Percentiles rank a stretch among this genome's conserved stretches.
These are phyloP conservation scores for Microcebus griseorufus DNA, from an alignment of 2,113 vertebrate species.

Conservation along the genomic window DNA sequence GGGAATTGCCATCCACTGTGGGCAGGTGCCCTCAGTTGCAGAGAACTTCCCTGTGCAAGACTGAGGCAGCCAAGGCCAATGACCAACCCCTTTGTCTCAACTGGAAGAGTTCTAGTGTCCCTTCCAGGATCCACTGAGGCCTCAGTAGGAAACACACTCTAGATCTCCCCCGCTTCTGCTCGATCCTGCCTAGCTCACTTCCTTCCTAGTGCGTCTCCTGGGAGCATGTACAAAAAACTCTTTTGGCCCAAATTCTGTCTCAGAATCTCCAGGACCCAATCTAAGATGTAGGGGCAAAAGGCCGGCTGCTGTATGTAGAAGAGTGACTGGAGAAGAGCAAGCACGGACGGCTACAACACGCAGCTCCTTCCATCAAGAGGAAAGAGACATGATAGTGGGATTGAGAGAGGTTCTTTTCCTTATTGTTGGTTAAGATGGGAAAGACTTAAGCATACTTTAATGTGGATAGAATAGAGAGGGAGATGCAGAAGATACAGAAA, in stretches of 20 bases:
- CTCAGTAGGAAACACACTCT: not conserved
- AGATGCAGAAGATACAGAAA: not conserved
- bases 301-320: not conserved
- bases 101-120: not conserved
- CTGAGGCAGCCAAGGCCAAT: not conserved
- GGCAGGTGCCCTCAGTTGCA: not conserved
- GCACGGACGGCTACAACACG: not conserved
- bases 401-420: not conserved
- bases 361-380: not conserved
- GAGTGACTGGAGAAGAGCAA: rapidly evolving
- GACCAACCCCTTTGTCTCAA: not conserved
- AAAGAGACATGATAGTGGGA: not conserved
- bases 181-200: not conserved
- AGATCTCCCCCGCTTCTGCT: not conserved
- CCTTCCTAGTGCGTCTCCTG: not conserved
- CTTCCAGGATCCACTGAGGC: not conserved
- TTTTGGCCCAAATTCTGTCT: not conserved
- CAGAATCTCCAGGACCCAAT: not conserved
- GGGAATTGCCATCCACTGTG: no score
- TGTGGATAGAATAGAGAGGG: not conserved
- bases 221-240: not conserved
- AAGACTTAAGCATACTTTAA: not conserved
- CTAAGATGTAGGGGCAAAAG: not conserved
- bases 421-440: not conserved
- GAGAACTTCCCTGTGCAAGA: not conserved